Evolutionary conservation across 2,113 vertebrate genomes (phyloP), one percentile per base, ranked within the genome.

Genomic region (Etia nguti): DNA sequence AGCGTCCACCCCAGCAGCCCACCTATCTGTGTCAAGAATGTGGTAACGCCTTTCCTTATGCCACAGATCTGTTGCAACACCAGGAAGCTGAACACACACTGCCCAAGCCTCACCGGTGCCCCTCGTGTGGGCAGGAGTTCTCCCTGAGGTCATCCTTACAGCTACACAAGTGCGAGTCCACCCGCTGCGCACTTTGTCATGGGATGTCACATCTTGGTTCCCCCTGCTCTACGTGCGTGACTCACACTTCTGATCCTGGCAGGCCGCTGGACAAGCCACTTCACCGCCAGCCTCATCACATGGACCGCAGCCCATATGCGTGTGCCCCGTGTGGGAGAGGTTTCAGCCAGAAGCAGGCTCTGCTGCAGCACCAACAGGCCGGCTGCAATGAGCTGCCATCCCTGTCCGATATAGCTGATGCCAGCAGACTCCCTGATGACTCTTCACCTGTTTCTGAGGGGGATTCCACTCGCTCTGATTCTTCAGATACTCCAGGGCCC

Each of bases 331-430:
- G 96, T 36, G 95, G 96, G 20, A 91, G 89, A 79, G 91, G 93
- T 22, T 96, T 96, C 83, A 91, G 88, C 83, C 95, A 95, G 70
- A 96, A 96, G 48, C 93, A 95, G 83, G 95, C 95, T 20, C 86
- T 96, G 84, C 85, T 96, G 52, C 92, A 94, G 60, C 95, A 96
- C 84, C 96, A 96, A 87, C 95, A 96, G 90, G 95, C 95, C 1
- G 95, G 94, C 5, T 94, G 91, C 52, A 84, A 89, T 26, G 84
- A 93, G 31, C 86, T 84, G 4, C 43, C 84, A 0, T 87, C 87
- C 0, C 46, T 85, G 1, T 86, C 85, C 2, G 80, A 84, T 18
- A 15, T 65, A 5, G 88, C 57, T 2, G 83, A 89, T 6, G 38
- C 75, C 4, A 73, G 57, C 9, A 83, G 88, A 75, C 90, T 89